Evolutionary conservation across 2,113 vertebrate species (phyloP), one percentile per base, ranked within the genome.

Genomic region (Pangasianodon hypophthalmus): DNA sequence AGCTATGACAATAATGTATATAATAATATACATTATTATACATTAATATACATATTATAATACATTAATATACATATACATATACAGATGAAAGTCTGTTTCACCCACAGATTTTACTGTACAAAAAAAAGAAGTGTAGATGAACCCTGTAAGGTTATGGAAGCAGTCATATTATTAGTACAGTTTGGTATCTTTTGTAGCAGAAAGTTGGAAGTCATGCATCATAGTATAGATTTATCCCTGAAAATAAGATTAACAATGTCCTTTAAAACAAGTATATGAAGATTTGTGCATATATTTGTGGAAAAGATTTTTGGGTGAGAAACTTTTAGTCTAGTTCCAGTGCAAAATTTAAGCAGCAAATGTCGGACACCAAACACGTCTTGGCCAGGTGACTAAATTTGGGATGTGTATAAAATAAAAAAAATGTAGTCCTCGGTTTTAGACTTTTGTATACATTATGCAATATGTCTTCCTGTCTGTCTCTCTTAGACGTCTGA

Each of bases 401-500:
- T 44, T 44, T 24, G 7, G 37, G 37, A 75, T 44, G 44, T 75
- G 37, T 19, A 19, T 79, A 26, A 24, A 46, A 56, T 44, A 19
- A 19, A 44, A 24, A 21, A 21, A 1, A 8, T 1, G 11, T 13
- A 29, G 0, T 29, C 6, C 19, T 79, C 10, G 2, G 3, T 13
- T 79, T 79, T 50, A 29, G 46, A 64, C 6, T 50, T 29, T 6
- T 88, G 1, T 48, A 14, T 48, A 41, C 21, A 75, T 69, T 60
- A 26, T 21, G 41, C 2, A 26, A 21, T 67, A 9, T 69, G 41
- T 77, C 37, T 69, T 46, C 75, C 32, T 82, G 19, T 85, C 60
- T 77, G 11, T 87, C 77, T 90, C 84, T 90, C 62, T 79, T 94
- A 99, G 98, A 96, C 97, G 1, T 95, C 97, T 87, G 96, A 98